Conservation (phyloP, 2,113 vertebrate genomes). For the Peromyscus californicus region DNA sequence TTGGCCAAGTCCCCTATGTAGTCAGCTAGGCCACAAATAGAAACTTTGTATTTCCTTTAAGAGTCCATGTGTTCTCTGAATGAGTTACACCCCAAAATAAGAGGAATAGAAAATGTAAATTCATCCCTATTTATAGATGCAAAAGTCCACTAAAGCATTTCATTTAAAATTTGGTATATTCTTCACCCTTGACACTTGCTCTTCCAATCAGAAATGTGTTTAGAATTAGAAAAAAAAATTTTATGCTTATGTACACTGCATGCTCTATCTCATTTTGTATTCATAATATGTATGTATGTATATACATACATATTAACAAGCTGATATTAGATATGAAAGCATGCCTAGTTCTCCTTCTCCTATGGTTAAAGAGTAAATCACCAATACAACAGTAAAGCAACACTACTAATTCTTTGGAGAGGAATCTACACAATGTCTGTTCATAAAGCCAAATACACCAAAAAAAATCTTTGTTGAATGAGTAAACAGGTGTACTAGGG, state of each 20-base stretch:
- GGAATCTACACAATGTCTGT: not conserved
- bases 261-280: not conserved
- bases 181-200: not conserved
- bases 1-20: not conserved
- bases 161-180: not conserved
- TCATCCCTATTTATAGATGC: not conserved
- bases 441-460: not conserved
- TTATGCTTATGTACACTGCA: not conserved
- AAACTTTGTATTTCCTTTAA: not conserved
- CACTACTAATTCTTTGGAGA: slow-evolving; percentile 11
- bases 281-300: not conserved
- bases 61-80: not conserved
- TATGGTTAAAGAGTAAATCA: not conserved
- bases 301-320: not conserved
- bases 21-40: not conserved
- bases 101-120: not conserved
- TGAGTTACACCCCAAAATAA: not conserved
- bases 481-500: not conserved
- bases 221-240: not conserved
- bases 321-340: not conserved
- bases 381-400: not conserved
- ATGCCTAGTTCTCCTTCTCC: not conserved
- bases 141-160: not conserved
- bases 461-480: not conserved
- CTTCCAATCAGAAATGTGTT: not conserved